phyloP scores from a whole-genome alignment of 1,140 invertebrate genomes.

The Drosophila pseudoananassae region DNA sequence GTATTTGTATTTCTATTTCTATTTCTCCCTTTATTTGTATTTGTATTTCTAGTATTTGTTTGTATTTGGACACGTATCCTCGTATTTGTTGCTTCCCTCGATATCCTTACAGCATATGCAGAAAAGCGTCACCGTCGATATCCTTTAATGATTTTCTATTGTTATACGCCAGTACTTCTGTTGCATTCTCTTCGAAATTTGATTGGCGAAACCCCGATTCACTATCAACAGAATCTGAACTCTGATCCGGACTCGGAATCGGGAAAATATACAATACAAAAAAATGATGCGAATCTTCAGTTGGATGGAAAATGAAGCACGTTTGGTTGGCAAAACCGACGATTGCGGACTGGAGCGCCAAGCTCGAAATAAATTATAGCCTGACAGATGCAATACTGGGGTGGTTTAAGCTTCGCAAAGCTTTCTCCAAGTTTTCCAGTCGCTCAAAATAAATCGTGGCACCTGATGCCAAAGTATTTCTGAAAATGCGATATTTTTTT shows the following conservation, averaged over 20 bases:
- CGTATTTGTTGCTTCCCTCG: slow-evolving; percentile 29
- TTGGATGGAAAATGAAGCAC: slow-evolving; percentile 59
- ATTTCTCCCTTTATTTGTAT: neutral
- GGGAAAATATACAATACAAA: slow-evolving; percentile 17
- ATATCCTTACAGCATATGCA: neutral
- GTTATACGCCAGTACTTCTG: slow-evolving; percentile 23
- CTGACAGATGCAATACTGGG: slow-evolving; percentile 23
- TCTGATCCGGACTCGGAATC: slow-evolving; percentile 35
- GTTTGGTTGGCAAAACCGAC: slow-evolving; percentile 78
- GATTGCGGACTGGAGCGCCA: slow-evolving; percentile 62
- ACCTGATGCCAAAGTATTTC: neutral
- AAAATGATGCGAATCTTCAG: slow-evolving; percentile 43
- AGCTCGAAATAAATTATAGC: slow-evolving; percentile 37
- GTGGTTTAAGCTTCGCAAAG: slow-evolving; percentile 25
- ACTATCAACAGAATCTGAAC: slow-evolving; percentile 23
- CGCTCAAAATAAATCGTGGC: neutral
- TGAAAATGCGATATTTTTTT: neutral
- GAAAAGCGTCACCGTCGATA: neutral
- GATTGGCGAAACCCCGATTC: slow-evolving; percentile 20
- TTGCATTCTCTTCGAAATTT: slow-evolving; percentile 31
- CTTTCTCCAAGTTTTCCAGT: slow-evolving; percentile 11
- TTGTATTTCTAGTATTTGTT: slow-evolving; percentile 18
- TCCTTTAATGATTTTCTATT: neutral
- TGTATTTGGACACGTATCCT: slow-evolving; percentile 19
- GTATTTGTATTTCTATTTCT: neutral